Percentiles rank a stretch among this genome's conserved stretches.
Conservation (phyloP, 1,140 invertebrate genomes). For the Zaprionus camerounensis region DNA sequence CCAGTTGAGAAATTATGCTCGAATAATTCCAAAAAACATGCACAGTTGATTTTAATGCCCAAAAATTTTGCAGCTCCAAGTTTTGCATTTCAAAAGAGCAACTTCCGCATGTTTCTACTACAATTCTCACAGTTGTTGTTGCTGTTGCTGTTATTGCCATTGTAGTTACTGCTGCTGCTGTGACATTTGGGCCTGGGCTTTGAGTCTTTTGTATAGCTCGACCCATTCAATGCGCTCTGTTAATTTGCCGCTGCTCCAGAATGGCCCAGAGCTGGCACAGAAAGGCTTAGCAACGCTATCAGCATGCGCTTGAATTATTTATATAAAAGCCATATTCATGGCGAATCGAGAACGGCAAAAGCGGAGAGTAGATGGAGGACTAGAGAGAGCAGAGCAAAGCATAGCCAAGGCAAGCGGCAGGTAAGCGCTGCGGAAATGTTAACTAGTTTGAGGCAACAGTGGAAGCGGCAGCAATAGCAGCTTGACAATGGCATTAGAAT, state of each 20-base stretch:
- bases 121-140: neutral
- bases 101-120: conserved; percentile 53
- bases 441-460: conserved; percentile 61
- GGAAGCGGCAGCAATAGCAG: conserved; percentile 28
- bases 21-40: conserved; percentile 76
- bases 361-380: conserved; percentile 7
- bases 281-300: conserved; percentile 69
- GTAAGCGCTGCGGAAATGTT: conserved; percentile 68
- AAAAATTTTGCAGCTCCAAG: conserved; percentile 33
- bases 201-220: conserved; percentile 55
- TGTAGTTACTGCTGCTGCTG: conserved; percentile 31
- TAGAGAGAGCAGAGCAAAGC: neutral
- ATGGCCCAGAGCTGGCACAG: conserved; percentile 9
- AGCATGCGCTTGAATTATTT: conserved; percentile 79
- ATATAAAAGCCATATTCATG: conserved; percentile 80
- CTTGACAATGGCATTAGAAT: conserved; percentile 82
- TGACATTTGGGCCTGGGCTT: conserved; percentile 63
- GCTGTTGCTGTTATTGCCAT: conserved; percentile 6
- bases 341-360: conserved; percentile 46
- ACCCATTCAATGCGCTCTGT: conserved; percentile 77
- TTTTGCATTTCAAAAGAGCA: conserved; percentile 61
- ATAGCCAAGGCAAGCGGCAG: conserved; percentile 23
- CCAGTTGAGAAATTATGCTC: conserved; percentile 71
- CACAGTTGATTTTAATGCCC: conserved; percentile 61
- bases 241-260: conserved; percentile 70